Evolutionary conservation across 2,113 vertebrate genomes (phyloP).

Genomic region (Hylia prasina): DNA sequence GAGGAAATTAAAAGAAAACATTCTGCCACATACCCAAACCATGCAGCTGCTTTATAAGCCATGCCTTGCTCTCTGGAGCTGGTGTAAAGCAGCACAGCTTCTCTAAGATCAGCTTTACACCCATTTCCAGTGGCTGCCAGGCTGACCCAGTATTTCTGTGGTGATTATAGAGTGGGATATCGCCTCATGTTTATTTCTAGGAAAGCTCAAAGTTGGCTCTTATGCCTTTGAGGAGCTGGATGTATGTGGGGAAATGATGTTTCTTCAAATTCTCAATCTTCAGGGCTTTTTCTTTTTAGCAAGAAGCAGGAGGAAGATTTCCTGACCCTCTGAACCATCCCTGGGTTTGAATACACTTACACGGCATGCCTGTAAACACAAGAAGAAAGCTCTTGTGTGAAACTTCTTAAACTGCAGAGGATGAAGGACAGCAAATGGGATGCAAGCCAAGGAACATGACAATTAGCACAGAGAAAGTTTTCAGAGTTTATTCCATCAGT

Average conservation of each 20-base stretch:
- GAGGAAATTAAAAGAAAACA: slow-evolving; percentile 13
- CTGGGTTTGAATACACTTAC: slow-evolving; percentile 32
- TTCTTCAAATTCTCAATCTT: slow-evolving; percentile 37
- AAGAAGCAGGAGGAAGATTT: slow-evolving; percentile 43
- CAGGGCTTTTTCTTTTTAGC: neutral
- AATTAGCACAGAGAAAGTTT: slow-evolving; percentile 64
- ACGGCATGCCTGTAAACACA: slow-evolving; percentile 39
- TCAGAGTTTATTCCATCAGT: slow-evolving; percentile 62
- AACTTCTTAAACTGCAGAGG: slow-evolving; percentile 58
- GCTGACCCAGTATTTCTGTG: neutral
- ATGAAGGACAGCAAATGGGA: slow-evolving; percentile 27
- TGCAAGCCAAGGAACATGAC: slow-evolving; percentile 48
- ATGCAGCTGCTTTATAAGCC: neutral
- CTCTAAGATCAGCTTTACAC: neutral
- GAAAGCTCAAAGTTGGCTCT: slow-evolving; percentile 32
- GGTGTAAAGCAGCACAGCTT: neutral
- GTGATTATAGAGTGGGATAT: slow-evolving; percentile 21
- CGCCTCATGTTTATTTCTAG: neutral
- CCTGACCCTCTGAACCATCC: slow-evolving; percentile 40
- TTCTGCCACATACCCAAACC: neutral
- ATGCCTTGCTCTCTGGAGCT: neutral
- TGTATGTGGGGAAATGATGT: neutral
- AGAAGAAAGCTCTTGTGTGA: slow-evolving; percentile 47
- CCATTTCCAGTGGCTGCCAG: neutral
- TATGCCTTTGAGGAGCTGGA: slow-evolving; percentile 27